Base-by-base conservation (phyloP, 2,888 invertebrate species). In the Lasius platythorax region DNA sequence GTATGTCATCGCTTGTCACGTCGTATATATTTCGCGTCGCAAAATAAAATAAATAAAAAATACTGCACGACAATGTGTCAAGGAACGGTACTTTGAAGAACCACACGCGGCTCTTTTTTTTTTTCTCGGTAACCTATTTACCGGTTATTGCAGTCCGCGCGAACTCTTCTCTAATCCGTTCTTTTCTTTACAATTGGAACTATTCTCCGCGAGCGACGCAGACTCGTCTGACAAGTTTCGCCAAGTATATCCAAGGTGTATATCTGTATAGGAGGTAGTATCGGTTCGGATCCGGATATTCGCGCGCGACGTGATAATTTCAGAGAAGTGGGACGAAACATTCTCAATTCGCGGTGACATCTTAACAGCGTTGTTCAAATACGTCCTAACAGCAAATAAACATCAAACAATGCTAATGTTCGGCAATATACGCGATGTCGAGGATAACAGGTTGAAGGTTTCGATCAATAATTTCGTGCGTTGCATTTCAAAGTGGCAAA, bases 121-220 rank as follows among this genome's bases (percentile, higher is more conserved):
- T 50, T 50, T 50, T 61, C 30, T 37, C 11, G 64, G 23, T 50
- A 15, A 23, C 2, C 12, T 2, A 23, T 76, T 64, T 50, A 50
- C 18, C 67, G 67, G 23, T 23, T 67, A 33, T 28, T 46, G 28
- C 67, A 28, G 15, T 1, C 1, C 46, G 63, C 12, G 23, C 12
- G 28, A n/a, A 53, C 50, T 53, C 50, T 64, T 76, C 37, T 76
- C 64, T 76, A 76, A 76, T 76, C 5, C 33, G 18, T 53, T 76
- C 11, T 64, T 76, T 76, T 58, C 18, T 58, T 58, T 50, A 37
- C 50, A 53, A 76, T 76, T 11, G 46, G 0, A 64, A 64, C 23
- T 50, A 37, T 76, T 23, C 37, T 53, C 23, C 9, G 30, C 18
- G 23, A 76, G 37, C 28, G 18, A n/a, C 23, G 15, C n/a, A 50